A percentile compares a stretch with the other conserved stretches of the same genome.
Evolutionary conservation across 2,888 invertebrate species (phyloP).

Genomic region (Campaea margaritaria): DNA sequence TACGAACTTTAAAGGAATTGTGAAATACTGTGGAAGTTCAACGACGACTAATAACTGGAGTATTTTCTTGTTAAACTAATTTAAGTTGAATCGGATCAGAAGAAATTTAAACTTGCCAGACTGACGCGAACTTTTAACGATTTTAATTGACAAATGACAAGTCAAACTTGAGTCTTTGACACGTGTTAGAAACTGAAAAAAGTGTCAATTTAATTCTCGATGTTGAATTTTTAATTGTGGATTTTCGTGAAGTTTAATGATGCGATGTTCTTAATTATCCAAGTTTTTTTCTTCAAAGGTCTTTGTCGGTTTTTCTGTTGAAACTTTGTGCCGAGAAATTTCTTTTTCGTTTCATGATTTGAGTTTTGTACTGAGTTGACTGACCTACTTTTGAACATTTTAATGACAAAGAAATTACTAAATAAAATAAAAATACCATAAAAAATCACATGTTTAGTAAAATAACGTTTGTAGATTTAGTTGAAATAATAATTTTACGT

Average conservation of each 20-base stretch:
- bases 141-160: conserved; percentile 40
- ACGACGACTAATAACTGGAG: conserved; percentile 29
- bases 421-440: no score
- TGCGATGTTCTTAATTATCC: conserved; percentile 10
- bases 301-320: not conserved
- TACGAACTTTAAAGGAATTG: conserved; percentile 19
- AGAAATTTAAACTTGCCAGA: conserved; percentile 46
- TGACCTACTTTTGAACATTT: not conserved
- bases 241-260: conserved; percentile 12
- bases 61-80: conserved; percentile 36
- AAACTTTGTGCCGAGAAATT: not conserved
- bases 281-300: conserved; percentile 9
- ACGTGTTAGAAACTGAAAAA: conserved; percentile 12
- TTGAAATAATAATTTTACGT: no score
- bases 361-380: not conserved
- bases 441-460: no score
- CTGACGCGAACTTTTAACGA: conserved; percentile 38
- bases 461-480: no score
- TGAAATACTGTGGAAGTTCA: conserved; percentile 19
- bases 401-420: not conserved
- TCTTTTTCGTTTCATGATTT: not conserved
- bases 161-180: conserved; percentile 18
- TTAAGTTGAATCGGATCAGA: conserved; percentile 32
- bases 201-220: conserved; percentile 15
- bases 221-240: conserved; percentile 15